Evolutionary conservation across 2,797 vertebrate genomes (phyloP).

Genomic region (Microctenopoma lineatum): DNA sequence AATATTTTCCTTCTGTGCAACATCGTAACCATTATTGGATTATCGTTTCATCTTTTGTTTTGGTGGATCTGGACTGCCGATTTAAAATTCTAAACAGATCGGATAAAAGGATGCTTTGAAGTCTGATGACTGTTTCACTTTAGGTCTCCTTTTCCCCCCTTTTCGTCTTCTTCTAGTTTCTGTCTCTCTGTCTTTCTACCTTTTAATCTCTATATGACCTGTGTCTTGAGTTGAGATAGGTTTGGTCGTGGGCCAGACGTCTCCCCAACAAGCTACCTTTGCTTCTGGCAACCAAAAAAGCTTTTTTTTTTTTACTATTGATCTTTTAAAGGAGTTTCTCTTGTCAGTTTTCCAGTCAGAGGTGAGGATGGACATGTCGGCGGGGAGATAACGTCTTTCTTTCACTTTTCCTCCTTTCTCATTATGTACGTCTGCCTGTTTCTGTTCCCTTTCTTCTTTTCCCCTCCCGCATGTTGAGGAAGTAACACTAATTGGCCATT

Average conservation of each 20-base stretch:
- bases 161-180: constrained; percentile 23
- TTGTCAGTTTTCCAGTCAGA: constrained; percentile 30
- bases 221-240: constrained; percentile 27
- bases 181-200: constrained; percentile 24
- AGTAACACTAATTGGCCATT: constrained; percentile 70
- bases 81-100: constrained; percentile 78
- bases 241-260: constrained; percentile 40
- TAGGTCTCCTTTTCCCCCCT: constrained; percentile 33
- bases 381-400: not conserved
- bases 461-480: constrained; percentile 64
- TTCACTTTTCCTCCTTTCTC: not conserved
- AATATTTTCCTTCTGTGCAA: constrained; percentile 72
- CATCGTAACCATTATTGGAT: constrained; percentile 78
- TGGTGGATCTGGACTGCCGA: constrained; percentile 71
- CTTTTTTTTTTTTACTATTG: not conserved
- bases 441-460: constrained; percentile 39
- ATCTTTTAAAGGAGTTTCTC: constrained; percentile 11
- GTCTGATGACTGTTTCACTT: constrained; percentile 67
- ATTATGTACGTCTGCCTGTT: no score
- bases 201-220: constrained; percentile 21
- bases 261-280: constrained; percentile 40
- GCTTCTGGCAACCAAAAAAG: constrained; percentile 39
- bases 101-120: constrained; percentile 77
- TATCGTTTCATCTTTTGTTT: constrained; percentile 81
- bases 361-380: constrained; percentile 24